phyloP scores from a whole-genome alignment of 2,797 vertebrate genomes.

The Varecia variegata region DNA sequence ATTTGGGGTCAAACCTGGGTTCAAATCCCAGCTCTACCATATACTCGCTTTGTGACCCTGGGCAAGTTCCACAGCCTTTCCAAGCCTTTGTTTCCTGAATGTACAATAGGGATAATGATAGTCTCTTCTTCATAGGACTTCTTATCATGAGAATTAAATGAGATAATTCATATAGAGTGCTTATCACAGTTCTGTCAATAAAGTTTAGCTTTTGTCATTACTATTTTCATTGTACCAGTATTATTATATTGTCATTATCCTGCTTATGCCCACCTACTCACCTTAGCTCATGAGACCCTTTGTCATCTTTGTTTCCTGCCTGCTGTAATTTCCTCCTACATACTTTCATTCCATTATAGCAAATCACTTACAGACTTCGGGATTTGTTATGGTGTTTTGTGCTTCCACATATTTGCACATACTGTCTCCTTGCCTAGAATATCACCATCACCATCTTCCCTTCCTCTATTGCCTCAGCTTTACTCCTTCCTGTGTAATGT shows the following conservation, averaged over 20 bases:
- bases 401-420: background rate
- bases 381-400: background rate
- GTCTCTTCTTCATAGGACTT: background rate
- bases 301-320: background rate
- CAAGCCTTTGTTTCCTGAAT: background rate
- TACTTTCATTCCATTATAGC: background rate
- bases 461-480: background rate
- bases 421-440: background rate
- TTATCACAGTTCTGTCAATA: constrained; percentile 25
- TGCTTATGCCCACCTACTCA: background rate
- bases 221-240: constrained; percentile 9
- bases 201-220: constrained; percentile 35
- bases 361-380: background rate
- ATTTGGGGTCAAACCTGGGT: background rate
- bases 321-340: background rate
- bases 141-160: constrained; percentile 11
- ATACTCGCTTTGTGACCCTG: background rate
- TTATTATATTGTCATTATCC: background rate
- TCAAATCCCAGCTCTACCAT: background rate
- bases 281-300: background rate
- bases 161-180: background rate
- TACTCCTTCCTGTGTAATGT: background rate
- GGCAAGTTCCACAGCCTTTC: background rate
- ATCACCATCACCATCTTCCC: background rate
- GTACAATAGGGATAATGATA: background rate